Base-by-base conservation (phyloP, 2,888 invertebrate species). In the Chouioia cunea region DNA sequence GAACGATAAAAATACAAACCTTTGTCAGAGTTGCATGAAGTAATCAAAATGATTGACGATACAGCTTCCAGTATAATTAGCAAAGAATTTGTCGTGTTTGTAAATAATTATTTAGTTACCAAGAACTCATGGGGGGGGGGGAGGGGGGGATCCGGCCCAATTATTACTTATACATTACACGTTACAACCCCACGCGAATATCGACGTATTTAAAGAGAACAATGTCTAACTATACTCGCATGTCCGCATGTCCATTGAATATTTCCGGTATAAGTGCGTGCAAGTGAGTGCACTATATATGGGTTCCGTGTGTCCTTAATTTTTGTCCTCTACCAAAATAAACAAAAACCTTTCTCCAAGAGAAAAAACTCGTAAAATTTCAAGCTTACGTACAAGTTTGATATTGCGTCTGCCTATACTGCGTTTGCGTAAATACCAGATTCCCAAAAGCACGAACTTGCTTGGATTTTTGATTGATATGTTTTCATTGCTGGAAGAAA, bases 31-130 rank as follows among this genome's bases (percentile, higher is more conserved):
- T 36, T 36, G 36, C 36, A 36, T 12, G 6, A 36, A 36, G 2
- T 36, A 36, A 10, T 36, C 36, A 36, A 36, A 36, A 8, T 10
- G 2, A 36, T n/a, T n/a, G n/a, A n/a, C 14, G 36, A 14, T 14
- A 20, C 8, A 4, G 59, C 23, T 54, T 65, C 65, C 65, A 56
- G 53, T 71, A 4, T 66, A 60, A 66, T 71, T 62, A 63, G 53
- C 50, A 27, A 52, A 46, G 62, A 57, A 66, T 71, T 16, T 52
- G 12, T 8, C 23, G 36, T 43, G 18, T 36, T n/a, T n/a, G n/a
- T n/a, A 44, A 43, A 52, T 59, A 66, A 66, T 59, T 50, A 66
- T n/a, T 36, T 1, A n/a, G 16, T 8, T 36, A 36, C 23, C n/a
- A n/a, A n/a, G n/a, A n/a, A n/a, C n/a, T n/a, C n/a, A n/a, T n/a